These are phyloP conservation scores for Bembecia ichneumoniformis DNA, from an alignment of 2,888 invertebrate genomes.

Conservation along the genomic window DNA sequence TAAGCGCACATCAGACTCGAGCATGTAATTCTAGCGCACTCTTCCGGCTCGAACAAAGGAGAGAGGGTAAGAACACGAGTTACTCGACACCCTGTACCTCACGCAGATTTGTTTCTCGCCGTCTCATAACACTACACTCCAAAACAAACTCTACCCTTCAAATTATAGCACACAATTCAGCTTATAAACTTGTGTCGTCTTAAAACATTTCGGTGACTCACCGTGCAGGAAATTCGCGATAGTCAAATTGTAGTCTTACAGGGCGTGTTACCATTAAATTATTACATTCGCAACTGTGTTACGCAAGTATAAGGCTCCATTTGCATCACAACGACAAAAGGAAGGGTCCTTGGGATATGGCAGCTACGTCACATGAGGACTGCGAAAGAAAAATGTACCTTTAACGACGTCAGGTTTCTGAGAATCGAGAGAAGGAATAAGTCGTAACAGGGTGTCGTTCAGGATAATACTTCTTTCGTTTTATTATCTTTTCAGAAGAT, in stretches of 20 bases:
- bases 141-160: constrained; percentile 42
- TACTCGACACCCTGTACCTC: constrained; percentile 71
- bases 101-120: constrained; percentile 71
- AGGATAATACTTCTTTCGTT: constrained; percentile 63
- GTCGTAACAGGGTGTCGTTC: constrained; percentile 70
- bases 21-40: constrained; percentile 73
- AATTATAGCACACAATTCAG: constrained; percentile 41
- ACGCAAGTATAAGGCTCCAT: constrained; percentile 54
- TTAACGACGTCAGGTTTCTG: constrained; percentile 66
- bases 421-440: constrained; percentile 64
- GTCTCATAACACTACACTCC: constrained; percentile 28
- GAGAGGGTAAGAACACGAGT: constrained; percentile 73
- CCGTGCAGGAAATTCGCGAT: constrained; percentile 68
- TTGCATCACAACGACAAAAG: constrained; percentile 40
- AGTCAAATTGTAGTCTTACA: constrained; percentile 73
- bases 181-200: constrained; percentile 24
- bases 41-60: constrained; percentile 72
- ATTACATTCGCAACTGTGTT: constrained; percentile 67
- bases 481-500: constrained; percentile 44
- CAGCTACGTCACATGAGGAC: constrained; percentile 63
- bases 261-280: constrained; percentile 62
- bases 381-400: constrained; percentile 72
- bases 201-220: constrained; percentile 46
- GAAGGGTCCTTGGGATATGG: constrained; percentile 59
- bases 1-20: constrained; percentile 72